A percentile compares a stretch with the other conserved stretches of the same genome.
Conservation (phyloP, 2,113 vertebrate species). For the Phyllopteryx taeniolatus region DNA sequence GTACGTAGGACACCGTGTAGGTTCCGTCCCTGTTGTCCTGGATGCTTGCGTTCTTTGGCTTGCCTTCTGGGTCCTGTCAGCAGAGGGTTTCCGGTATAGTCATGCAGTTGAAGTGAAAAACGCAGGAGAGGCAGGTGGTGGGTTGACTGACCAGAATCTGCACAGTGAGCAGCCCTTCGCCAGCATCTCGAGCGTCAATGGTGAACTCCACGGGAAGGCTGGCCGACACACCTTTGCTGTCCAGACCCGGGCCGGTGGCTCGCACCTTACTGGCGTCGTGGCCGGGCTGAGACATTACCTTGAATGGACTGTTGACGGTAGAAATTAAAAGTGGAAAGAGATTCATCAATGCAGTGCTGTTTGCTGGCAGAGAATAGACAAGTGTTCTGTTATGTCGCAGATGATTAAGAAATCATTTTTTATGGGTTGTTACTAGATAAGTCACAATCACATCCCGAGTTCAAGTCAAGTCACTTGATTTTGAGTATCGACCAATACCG, state of each 20-base stretch:
- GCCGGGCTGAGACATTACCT: slow-evolving; percentile 85
- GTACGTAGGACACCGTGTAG: slow-evolving; percentile 91
- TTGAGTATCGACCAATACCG: too few species aligned
- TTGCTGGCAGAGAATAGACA: background rate
- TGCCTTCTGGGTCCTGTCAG: slow-evolving; percentile 89
- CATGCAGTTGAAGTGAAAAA: background rate
- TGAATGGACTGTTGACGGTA: slow-evolving; percentile 81
- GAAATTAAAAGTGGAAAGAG: slow-evolving; percentile 24
- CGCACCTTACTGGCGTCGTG: slow-evolving; percentile 93
- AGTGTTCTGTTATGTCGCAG: background rate
- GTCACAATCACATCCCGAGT: background rate
- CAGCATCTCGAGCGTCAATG: slow-evolving; percentile 88
- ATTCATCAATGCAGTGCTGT: slow-evolving; percentile 26
- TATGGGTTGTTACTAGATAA: background rate
- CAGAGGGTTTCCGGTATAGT: background rate
- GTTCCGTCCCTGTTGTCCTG: slow-evolving; percentile 91
- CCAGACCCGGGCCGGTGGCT: slow-evolving; percentile 88
- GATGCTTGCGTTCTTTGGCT: slow-evolving; percentile 91
- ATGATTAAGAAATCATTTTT: background rate
- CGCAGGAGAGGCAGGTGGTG: background rate
- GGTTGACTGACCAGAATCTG: slow-evolving; percentile 84
- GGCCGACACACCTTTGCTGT: slow-evolving; percentile 83
- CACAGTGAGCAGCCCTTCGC: slow-evolving; percentile 88
- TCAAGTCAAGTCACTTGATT: too few species aligned
- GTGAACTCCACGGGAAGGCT: slow-evolving; percentile 92